These are phyloP conservation scores for Girardinus metallicus DNA, from an alignment of 2,797 vertebrate genomes.

Conservation along the genomic window DNA sequence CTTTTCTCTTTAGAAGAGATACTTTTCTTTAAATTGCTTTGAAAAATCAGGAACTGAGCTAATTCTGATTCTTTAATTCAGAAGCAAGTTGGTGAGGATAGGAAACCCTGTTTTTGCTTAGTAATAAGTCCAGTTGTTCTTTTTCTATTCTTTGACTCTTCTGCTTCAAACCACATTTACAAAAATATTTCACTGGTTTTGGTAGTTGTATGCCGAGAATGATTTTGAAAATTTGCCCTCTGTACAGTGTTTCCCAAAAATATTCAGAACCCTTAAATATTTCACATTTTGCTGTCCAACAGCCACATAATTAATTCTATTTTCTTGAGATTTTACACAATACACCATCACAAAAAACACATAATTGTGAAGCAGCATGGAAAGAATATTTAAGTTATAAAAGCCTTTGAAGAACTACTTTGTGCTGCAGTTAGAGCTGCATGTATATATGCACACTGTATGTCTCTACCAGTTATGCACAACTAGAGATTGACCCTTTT, in stretches of 20 bases:
- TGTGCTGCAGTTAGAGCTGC: background rate
- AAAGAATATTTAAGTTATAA: background rate
- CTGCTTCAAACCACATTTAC: background rate
- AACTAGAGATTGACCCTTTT: background rate
- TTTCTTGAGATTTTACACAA: background rate
- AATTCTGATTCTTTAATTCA: conserved; percentile 13
- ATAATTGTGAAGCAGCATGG: background rate
- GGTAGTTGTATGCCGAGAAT: background rate
- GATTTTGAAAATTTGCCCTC: background rate
- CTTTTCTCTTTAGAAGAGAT: background rate
- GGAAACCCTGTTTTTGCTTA: conserved; percentile 22
- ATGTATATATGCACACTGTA: background rate
- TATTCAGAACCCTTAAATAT: background rate
- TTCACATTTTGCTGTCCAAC: background rate
- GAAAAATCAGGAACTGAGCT: conserved; percentile 15
- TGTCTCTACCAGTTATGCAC: background rate
- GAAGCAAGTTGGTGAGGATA: conserved; percentile 4
- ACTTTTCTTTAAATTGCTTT: conserved; percentile 20
- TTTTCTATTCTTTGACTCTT: background rate
- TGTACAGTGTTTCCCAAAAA: background rate
- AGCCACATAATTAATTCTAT: background rate
- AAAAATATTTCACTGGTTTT: background rate
- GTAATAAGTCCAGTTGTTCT: conserved; percentile 3
- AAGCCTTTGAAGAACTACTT: background rate
- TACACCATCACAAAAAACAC: background rate